phyloP scores from a whole-genome alignment of 2,888 invertebrate genomes.

The Nomada fucata region DNA sequence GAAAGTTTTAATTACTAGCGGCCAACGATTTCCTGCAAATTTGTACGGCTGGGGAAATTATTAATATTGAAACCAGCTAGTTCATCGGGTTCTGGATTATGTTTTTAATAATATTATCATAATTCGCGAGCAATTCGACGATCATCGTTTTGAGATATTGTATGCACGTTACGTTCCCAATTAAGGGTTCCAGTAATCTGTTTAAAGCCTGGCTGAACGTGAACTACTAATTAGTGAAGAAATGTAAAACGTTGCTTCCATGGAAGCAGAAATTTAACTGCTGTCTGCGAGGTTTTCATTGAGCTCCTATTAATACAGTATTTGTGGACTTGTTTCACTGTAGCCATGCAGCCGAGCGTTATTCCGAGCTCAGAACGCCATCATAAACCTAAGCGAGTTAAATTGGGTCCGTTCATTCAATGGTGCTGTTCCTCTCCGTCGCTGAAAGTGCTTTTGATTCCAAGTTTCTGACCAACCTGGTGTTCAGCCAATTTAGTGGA shows the following conservation, averaged over 20 bases:
- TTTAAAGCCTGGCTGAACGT: too few relatives aligned
- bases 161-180: too few relatives aligned
- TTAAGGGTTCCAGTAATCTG: too few relatives aligned
- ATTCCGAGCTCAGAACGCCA: constrained; percentile 27
- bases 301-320: constrained; percentile 1
- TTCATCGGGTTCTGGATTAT: too few relatives aligned
- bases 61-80: background rate
- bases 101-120: too few relatives aligned
- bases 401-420: constrained; percentile 33
- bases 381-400: constrained; percentile 34
- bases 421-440: background rate
- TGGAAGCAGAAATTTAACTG: background rate
- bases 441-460: constrained; percentile 28
- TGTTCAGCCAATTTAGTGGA: background rate
- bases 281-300: background rate
- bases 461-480: constrained; percentile 27
- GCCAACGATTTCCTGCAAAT: too few relatives aligned
- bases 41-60: too few relatives aligned
- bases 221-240: background rate
- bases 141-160: too few relatives aligned
- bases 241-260: background rate
- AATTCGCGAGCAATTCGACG: too few relatives aligned
- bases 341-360: constrained; percentile 4
- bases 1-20: background rate
- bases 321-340: background rate